A percentile compares a stretch with the other conserved stretches of the same genome.
phyloP scores from a whole-genome alignment of 2,113 vertebrate genomes.

The Neodon shergylaensis region DNA sequence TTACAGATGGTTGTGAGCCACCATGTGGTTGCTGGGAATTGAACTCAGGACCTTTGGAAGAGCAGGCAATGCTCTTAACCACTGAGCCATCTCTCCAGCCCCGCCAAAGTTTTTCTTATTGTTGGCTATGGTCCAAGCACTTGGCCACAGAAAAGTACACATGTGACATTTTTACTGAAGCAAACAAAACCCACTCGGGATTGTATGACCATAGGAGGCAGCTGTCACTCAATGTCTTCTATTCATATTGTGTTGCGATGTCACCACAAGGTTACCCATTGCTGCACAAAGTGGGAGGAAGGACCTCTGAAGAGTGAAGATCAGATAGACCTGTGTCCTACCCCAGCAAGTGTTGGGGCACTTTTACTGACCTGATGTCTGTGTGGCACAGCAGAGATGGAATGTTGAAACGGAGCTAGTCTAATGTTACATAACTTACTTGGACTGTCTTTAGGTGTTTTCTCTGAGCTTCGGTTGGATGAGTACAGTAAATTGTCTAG shows the following conservation, averaged over 20 bases:
- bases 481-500: neutral
- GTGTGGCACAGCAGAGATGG: neutral
- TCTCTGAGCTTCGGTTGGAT: neutral
- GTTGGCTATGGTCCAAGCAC: neutral
- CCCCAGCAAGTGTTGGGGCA: neutral
- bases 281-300: neutral
- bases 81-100: too few relatives aligned
- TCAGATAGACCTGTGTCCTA: neutral
- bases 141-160: neutral
- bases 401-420: neutral
- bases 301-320: neutral
- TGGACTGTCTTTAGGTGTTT: neutral
- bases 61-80: too few relatives aligned
- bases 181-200: neutral
- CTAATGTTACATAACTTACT: neutral
- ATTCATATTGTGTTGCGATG: neutral
- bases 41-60: too few relatives aligned
- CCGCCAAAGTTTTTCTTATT: conserved; percentile 45
- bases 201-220: neutral
- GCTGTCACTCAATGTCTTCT: neutral
- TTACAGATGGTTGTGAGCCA: too few relatives aligned
- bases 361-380: neutral
- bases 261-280: neutral
- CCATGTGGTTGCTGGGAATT: too few relatives aligned
- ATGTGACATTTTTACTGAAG: neutral